phyloP scores from a whole-genome alignment of 2,888 invertebrate species.

The Campaea margaritaria region DNA sequence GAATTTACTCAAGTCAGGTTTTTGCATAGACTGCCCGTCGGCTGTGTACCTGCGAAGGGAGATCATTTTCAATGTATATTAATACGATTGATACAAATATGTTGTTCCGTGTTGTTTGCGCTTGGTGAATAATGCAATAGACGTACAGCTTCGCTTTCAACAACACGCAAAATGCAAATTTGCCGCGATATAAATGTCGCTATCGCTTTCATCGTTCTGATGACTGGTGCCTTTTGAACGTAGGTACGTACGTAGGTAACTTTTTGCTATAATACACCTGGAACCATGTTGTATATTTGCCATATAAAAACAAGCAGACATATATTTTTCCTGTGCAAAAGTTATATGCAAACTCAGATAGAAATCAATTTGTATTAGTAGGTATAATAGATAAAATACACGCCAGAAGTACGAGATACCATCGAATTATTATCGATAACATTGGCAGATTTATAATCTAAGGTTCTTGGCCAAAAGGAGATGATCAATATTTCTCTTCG shows the following conservation, averaged over 20 bases:
- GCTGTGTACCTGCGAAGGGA: constrained; percentile 81
- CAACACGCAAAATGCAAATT: constrained; percentile 57
- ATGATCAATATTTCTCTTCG: too few species aligned
- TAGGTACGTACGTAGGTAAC: too few species aligned
- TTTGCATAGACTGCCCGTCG: constrained; percentile 84
- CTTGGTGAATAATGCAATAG: constrained; percentile 17
- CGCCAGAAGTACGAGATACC: too few species aligned
- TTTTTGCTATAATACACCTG: constrained; percentile 36
- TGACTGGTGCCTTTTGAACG: constrained; percentile 21
- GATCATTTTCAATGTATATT: too few species aligned
- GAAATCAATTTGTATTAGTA: too few species aligned
- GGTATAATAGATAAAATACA: too few species aligned
- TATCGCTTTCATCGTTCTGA: constrained; percentile 51
- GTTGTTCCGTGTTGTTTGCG: constrained; percentile 1
- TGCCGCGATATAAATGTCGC: constrained; percentile 42
- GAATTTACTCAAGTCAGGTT: constrained; percentile 83
- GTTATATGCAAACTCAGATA: too few species aligned
- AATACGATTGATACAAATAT: background rate
- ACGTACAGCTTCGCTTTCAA: constrained; percentile 56
- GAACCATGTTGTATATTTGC: constrained; percentile 25
- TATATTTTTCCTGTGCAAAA: constrained; percentile 4
- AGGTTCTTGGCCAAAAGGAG: too few species aligned
- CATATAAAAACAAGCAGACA: constrained; percentile 23
- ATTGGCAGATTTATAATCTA: too few species aligned
- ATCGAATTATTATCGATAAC: too few species aligned